Evolutionary conservation across 2,113 vertebrate species (phyloP).

Genomic region (Percina caprodes): DNA sequence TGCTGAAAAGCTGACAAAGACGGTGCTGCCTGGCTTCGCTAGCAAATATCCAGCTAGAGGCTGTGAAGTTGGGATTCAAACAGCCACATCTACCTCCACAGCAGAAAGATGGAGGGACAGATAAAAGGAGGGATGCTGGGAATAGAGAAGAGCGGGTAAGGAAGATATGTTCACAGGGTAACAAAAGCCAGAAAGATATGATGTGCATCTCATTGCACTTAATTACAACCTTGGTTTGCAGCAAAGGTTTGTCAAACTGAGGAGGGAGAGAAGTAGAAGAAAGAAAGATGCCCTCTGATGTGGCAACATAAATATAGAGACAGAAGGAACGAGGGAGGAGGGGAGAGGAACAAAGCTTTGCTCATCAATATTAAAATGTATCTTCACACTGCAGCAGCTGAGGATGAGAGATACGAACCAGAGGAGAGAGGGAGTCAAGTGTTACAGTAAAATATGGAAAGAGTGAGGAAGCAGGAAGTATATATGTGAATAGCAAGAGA

Average conservation of each 20-base stretch:
- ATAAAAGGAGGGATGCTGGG: constrained; percentile 38
- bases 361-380: constrained; percentile 65
- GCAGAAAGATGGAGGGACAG: constrained; percentile 17
- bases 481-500: constrained; percentile 2
- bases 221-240: constrained; percentile 29
- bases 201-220: constrained; percentile 37
- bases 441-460: constrained; percentile 41
- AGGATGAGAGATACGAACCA: constrained; percentile 35
- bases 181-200: constrained; percentile 10
- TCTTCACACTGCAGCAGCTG: constrained; percentile 65
- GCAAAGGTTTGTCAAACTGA: constrained; percentile 33
- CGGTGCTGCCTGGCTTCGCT: constrained; percentile 22
- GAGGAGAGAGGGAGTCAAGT: constrained; percentile 14
- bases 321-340: constrained; percentile 27
- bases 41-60: constrained; percentile 17
- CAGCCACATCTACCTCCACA: constrained; percentile 29
- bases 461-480: constrained; percentile 5
- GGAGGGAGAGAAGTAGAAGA: background rate
- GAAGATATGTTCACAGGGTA: background rate
- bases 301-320: constrained; percentile 45
- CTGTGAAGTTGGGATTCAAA: constrained; percentile 46
- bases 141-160: background rate
- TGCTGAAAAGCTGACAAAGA: constrained; percentile 60
- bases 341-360: constrained; percentile 43
- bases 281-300: constrained; percentile 32